Evolutionary conservation across 2,113 vertebrate species (phyloP).

Genomic region (Anseranas semipalmata): DNA sequence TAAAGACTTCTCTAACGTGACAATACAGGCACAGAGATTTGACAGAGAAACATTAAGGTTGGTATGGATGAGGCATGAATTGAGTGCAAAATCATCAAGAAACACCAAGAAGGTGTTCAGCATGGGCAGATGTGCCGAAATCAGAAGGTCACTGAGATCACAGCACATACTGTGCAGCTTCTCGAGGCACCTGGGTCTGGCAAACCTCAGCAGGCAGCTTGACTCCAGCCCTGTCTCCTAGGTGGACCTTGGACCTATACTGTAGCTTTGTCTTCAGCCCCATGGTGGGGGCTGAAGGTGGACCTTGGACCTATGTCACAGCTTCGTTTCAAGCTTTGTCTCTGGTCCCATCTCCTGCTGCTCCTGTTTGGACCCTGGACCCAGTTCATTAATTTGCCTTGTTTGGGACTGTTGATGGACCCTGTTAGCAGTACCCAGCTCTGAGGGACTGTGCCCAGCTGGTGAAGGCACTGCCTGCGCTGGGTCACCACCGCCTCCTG

Average conservation of each 20-base stretch:
- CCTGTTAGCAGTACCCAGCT: background rate
- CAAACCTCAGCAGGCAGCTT: background rate
- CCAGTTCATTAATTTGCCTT: background rate
- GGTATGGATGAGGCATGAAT: background rate
- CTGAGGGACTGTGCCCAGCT: background rate
- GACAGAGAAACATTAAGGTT: background rate
- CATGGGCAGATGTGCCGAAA: background rate
- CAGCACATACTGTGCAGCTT: background rate
- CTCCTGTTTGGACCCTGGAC: background rate
- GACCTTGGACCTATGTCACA: fast-evolving
- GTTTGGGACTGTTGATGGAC: background rate
- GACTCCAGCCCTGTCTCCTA: background rate
- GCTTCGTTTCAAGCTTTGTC: background rate
- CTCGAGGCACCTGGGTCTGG: background rate
- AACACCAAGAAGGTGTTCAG: background rate
- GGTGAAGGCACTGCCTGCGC: background rate
- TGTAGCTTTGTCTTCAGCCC: background rate
- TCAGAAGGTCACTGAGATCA: no score
- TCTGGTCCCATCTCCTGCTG: background rate
- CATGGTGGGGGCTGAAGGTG: background rate
- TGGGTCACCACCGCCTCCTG: background rate
- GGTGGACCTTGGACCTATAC: background rate
- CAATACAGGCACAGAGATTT: background rate
- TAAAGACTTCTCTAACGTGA: fast-evolving
- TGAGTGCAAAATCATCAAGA: background rate